phyloP scores from a whole-genome alignment of 2,797 vertebrate genomes.

The Hemitrygon akajei region DNA sequence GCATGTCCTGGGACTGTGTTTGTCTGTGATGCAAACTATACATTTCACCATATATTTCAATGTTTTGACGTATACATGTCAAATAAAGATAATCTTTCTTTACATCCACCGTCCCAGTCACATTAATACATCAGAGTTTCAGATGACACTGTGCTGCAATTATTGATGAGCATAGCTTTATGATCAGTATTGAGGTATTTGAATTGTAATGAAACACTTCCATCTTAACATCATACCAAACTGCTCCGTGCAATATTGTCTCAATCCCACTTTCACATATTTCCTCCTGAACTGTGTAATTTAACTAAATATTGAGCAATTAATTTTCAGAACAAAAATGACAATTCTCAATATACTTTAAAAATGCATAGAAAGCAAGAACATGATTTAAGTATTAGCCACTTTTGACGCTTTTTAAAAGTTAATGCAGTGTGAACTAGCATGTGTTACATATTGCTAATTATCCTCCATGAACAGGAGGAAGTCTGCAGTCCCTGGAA shows the following conservation, averaged over 20 bases:
- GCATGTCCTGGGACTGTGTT: no score
- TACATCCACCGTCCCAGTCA: no score
- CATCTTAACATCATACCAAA: not conserved
- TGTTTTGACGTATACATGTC: no score
- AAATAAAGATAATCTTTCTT: no score
- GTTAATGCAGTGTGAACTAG: no score
- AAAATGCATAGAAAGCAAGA: not conserved
- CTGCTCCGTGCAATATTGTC: not conserved
- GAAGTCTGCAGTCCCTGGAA: no score
- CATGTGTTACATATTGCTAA: no score
- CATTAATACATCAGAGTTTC: not conserved
- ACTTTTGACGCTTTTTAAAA: no score
- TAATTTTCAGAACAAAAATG: not conserved
- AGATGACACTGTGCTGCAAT: not conserved
- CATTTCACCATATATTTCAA: no score
- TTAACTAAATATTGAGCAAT: not conserved
- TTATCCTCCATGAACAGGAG: no score
- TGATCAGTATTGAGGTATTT: not conserved
- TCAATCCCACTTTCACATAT: not conserved
- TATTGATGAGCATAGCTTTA: not conserved
- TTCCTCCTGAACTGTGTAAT: not conserved
- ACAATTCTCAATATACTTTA: not conserved
- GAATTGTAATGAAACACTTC: not conserved
- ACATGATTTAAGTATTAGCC: not conserved
- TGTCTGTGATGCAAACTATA: no score